phyloP scores from a whole-genome alignment of 2,888 invertebrate species.

The Hoplodrina ambigua region DNA sequence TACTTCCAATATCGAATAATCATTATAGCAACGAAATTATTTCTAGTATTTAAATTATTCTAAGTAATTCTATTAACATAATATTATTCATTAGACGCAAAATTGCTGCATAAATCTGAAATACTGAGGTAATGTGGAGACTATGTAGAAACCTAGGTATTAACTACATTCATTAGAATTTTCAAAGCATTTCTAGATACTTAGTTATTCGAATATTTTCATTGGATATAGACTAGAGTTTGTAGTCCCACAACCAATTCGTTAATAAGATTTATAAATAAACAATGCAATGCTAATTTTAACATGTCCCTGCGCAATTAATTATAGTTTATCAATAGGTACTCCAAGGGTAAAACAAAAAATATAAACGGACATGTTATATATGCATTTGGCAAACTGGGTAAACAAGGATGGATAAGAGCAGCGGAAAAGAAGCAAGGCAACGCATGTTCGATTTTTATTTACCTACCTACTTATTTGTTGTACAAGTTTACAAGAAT shows the following conservation, averaged over 20 bases:
- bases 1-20: too few species aligned
- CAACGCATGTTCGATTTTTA: too few species aligned
- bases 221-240: background rate
- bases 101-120: conserved; percentile 33
- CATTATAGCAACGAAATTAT: too few species aligned
- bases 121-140: conserved; percentile 10
- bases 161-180: conserved; percentile 13
- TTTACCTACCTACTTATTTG: too few species aligned
- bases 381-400: background rate
- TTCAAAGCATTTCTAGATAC: background rate
- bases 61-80: too few species aligned
- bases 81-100: conserved; percentile 22
- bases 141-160: conserved; percentile 21
- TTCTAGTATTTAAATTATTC: too few species aligned
- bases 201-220: conserved; percentile 4
- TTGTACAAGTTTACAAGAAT: too few species aligned
- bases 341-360: background rate
- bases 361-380: background rate
- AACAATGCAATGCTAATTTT: background rate
- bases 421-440: background rate
- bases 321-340: background rate
- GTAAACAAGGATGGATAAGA: background rate
- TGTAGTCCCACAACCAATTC: conserved; percentile 3
- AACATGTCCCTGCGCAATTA: conserved; percentile 27
- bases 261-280: conserved; percentile 5